These are phyloP conservation scores for Pseudomyrmex flavicornis DNA, from an alignment of 1,140 invertebrate genomes.

Conservation along the genomic window DNA sequence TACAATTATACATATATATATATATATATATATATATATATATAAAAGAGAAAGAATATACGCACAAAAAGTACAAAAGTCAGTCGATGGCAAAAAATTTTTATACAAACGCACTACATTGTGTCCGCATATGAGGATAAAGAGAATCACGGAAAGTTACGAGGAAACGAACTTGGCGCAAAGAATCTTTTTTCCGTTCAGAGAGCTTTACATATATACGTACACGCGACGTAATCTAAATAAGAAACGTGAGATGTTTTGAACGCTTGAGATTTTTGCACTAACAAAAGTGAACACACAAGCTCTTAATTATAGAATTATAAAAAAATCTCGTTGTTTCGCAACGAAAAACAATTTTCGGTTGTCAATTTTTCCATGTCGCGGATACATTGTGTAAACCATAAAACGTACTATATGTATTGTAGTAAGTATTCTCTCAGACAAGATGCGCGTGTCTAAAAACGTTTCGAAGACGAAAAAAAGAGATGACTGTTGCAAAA, in stretches of 20 bases:
- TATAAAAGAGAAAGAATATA: background rate
- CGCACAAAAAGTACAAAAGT: too few species aligned
- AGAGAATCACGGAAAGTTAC: background rate
- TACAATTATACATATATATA: constrained; percentile 10
- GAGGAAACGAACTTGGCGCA: background rate
- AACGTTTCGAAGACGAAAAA: too few species aligned
- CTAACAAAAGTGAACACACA: too few species aligned
- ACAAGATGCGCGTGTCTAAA: too few species aligned
- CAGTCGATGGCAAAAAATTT: background rate
- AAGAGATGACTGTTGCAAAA: too few species aligned
- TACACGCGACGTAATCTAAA: background rate
- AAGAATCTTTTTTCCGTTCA: background rate
- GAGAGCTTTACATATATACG: background rate
- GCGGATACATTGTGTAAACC: too few species aligned
- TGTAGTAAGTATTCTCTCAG: too few species aligned
- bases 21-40: constrained; percentile 1
- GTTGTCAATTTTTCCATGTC: background rate
- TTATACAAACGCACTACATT: background rate
- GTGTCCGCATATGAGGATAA: background rate
- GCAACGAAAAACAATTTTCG: background rate
- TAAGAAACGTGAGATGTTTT: background rate
- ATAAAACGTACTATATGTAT: too few species aligned
- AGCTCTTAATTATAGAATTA: too few species aligned
- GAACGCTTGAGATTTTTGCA: too few species aligned
- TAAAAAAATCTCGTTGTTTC: constrained; percentile 38